A percentile compares a stretch with the other conserved stretches of the same genome.
These are phyloP conservation scores for Characodon lateralis DNA, from an alignment of 2,797 vertebrate genomes.

Conservation along the genomic window DNA sequence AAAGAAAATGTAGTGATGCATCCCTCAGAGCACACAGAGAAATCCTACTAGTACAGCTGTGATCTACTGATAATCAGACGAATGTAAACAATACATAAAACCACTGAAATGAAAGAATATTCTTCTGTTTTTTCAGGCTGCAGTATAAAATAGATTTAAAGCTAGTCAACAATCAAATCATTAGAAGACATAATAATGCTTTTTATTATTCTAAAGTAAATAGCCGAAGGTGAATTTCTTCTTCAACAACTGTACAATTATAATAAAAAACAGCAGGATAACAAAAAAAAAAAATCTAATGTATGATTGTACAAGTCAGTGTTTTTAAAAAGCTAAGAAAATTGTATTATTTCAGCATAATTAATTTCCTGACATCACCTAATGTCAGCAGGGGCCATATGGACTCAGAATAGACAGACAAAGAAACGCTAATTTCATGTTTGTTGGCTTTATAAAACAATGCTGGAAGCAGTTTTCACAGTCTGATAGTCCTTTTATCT, in stretches of 20 bases:
- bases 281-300: not conserved
- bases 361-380: no score
- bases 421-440: no score
- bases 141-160: not conserved
- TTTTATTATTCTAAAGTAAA: not conserved
- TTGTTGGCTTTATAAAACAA: no score
- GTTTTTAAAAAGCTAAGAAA: no score
- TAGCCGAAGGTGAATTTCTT: not conserved
- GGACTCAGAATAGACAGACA: no score
- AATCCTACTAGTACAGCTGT: slow-evolving; percentile 3
- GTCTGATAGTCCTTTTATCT: no score
- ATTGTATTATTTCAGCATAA: no score
- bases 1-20: slow-evolving; percentile 33
- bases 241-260: not conserved
- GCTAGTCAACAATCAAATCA: not conserved
- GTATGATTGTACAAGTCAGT: no score
- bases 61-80: not conserved
- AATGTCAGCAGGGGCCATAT: no score
- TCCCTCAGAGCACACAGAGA: slow-evolving; percentile 17
- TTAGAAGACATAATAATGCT: not conserved
- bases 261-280: not conserved
- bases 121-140: not conserved
- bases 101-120: not conserved
- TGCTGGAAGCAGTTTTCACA: no score
- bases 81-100: not conserved